phyloP scores from a whole-genome alignment of 2,113 vertebrate species.

The Geococcyx californianus region DNA sequence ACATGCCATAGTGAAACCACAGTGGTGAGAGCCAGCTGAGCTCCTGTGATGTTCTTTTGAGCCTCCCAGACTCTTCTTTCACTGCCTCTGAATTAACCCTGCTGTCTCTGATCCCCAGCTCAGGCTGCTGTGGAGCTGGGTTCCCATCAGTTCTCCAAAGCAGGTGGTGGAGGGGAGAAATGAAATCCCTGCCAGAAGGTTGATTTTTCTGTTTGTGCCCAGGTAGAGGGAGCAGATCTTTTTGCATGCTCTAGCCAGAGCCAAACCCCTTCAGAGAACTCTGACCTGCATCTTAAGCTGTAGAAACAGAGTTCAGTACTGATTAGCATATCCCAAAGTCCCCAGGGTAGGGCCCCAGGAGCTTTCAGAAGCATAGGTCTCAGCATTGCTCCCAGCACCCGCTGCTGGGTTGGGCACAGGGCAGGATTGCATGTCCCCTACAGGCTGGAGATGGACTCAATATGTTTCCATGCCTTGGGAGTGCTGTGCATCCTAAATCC shows the following conservation, averaged over 20 bases:
- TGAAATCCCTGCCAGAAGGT: background rate
- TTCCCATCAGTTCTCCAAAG: background rate
- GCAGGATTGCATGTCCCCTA: background rate
- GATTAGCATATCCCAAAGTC: background rate
- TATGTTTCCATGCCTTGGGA: background rate
- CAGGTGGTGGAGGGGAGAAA: background rate
- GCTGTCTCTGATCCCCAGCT: background rate
- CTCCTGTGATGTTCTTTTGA: background rate
- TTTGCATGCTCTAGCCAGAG: background rate
- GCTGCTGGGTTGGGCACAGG: background rate
- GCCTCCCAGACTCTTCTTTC: background rate
- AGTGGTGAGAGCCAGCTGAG: background rate
- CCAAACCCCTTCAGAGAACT: background rate
- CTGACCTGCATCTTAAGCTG: background rate
- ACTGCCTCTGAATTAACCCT: background rate
- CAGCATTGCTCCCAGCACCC: background rate
- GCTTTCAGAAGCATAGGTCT: background rate
- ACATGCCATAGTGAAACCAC: accelerated
- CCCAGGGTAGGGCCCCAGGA: background rate
- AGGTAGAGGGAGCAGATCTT: background rate
- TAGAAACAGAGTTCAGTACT: background rate
- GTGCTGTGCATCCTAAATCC: background rate
- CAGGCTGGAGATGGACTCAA: background rate
- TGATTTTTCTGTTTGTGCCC: background rate
- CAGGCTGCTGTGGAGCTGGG: accelerated